phyloP scores from a whole-genome alignment of 2,888 invertebrate species.

The Tiphia femorata region DNA sequence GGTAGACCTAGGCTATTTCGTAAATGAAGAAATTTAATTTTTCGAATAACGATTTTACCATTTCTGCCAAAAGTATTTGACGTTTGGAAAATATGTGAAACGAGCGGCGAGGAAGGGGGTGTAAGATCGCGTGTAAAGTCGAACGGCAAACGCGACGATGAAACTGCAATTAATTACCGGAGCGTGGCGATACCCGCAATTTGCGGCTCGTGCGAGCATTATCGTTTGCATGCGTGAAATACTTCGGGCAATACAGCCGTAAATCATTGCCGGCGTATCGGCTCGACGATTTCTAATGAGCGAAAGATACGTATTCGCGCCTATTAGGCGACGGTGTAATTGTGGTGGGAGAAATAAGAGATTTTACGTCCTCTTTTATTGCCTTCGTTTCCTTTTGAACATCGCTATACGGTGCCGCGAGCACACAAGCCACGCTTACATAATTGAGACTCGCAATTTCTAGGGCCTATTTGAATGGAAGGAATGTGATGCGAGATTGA shows the following conservation, averaged over 20 bases:
- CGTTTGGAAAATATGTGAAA: neutral
- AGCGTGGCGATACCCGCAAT: conserved; percentile 37
- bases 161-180: conserved; percentile 42
- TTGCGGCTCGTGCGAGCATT: conserved; percentile 41
- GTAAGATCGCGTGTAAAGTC: conserved; percentile 31
- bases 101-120: conserved; percentile 7
- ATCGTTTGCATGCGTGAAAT: conserved; percentile 45
- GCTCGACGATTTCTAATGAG: conserved; percentile 35
- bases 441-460: no score
- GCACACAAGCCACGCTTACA: no score
- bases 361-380: no score
- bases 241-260: conserved; percentile 22
- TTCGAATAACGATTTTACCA: no score
- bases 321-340: no score
- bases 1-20: neutral
- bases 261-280: conserved; percentile 39
- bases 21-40: no score
- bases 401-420: no score
- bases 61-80: no score
- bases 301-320: conserved; percentile 20
- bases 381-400: no score
- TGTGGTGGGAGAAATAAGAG: no score
- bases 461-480: no score
- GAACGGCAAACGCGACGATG: conserved; percentile 26
- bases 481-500: no score